phyloP scores from a whole-genome alignment of 2,113 vertebrate species.

The Pao palembangensis region DNA sequence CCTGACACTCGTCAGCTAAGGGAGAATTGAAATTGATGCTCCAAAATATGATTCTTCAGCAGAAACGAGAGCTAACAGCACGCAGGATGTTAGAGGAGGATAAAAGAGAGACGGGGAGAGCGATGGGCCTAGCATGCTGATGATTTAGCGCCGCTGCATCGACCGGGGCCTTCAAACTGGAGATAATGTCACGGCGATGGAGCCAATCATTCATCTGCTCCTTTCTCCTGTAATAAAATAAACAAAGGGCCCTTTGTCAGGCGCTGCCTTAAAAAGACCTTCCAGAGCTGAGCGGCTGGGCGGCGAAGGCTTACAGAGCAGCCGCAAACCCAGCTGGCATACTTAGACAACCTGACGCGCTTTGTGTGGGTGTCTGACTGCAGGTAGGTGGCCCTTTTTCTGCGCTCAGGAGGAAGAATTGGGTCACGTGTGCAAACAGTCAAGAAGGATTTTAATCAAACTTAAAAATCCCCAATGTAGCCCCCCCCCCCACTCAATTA shows the following conservation, averaged over 20 bases:
- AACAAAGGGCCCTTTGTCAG: conserved; percentile 47
- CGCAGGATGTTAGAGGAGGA: conserved; percentile 30
- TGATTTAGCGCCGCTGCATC: conserved; percentile 36
- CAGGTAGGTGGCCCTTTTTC: conserved; percentile 9
- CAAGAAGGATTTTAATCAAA: conserved; percentile 61
- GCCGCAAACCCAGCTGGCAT: too few species aligned
- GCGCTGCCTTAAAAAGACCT: neutral
- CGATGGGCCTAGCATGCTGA: conserved; percentile 19
- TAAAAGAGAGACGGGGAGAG: conserved; percentile 5
- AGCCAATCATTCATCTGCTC: conserved; percentile 34
- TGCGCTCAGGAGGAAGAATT: conserved; percentile 39
- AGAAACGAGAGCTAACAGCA: conserved; percentile 9
- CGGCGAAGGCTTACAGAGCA: too few species aligned
- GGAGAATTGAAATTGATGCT: conserved; percentile 15
- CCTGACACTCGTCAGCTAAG: neutral
- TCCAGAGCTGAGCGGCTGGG: too few species aligned
- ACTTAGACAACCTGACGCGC: neutral
- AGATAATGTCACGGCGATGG: conserved; percentile 37
- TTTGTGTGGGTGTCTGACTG: too few species aligned
- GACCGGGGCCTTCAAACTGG: conserved; percentile 25
- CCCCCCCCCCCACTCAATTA: conserved; percentile 37
- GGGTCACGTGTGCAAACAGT: conserved; percentile 66
- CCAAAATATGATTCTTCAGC: conserved; percentile 8
- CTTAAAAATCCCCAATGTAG: conserved; percentile 46
- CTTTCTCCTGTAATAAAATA: conserved; percentile 34